Percentiles rank a stretch among this genome's conserved stretches.
phyloP scores from a whole-genome alignment of 2,113 vertebrate species.

The Aphyosemion australe region DNA sequence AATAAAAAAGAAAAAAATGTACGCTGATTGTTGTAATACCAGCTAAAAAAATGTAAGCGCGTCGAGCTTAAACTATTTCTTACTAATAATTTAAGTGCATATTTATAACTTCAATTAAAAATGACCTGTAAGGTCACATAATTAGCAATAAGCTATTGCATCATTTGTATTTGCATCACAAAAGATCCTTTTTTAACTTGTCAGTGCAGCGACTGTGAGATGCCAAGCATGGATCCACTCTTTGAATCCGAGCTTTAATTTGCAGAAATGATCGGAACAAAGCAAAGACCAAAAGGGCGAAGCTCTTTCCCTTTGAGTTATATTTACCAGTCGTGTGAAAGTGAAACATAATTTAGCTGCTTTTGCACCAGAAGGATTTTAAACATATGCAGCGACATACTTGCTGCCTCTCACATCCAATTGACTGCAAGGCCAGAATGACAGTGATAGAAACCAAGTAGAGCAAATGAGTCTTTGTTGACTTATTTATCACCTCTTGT shows the following conservation, averaged over 20 bases:
- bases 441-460: conserved; percentile 60
- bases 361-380: conserved; percentile 34
- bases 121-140: too few relatives aligned
- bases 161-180: too few relatives aligned
- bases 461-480: conserved; percentile 76
- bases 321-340: conserved; percentile 32
- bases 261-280: conserved; percentile 1
- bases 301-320: conserved; percentile 26
- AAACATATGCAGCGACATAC: conserved; percentile 20
- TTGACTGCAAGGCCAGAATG: conserved; percentile 27
- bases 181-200: too few relatives aligned
- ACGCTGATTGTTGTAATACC: too few relatives aligned
- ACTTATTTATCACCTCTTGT: conserved; percentile 77
- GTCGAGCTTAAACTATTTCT: too few relatives aligned
- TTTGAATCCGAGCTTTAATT: neutral
- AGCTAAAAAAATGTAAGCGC: too few relatives aligned
- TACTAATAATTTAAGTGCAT: too few relatives aligned
- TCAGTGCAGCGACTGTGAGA: too few relatives aligned
- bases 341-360: conserved; percentile 10
- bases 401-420: conserved; percentile 31
- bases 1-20: too few relatives aligned
- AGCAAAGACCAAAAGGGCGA: conserved; percentile 13
- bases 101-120: too few relatives aligned
- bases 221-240: too few relatives aligned
- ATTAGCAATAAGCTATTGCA: too few relatives aligned